phyloP scores from a whole-genome alignment of 2,888 invertebrate genomes.

The Drosophila tanythrix region DNA sequence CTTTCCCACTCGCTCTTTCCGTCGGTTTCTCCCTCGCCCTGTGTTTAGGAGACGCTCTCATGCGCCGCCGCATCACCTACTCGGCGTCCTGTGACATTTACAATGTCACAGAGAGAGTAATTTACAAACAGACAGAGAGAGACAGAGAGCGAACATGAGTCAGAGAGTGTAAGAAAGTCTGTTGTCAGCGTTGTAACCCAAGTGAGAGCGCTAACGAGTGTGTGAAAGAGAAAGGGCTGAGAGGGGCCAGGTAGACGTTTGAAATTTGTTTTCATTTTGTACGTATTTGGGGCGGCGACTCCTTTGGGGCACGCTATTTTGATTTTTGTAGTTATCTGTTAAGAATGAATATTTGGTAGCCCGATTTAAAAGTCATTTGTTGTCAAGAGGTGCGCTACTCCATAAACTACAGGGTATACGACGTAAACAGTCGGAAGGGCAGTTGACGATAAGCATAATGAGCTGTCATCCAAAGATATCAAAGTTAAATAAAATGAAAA shows the following conservation, averaged over 20 bases:
- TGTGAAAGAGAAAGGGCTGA: background rate
- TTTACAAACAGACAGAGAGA: background rate
- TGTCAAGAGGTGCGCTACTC: background rate
- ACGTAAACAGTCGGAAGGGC: constrained; percentile 5
- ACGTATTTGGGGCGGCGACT: constrained; percentile 31
- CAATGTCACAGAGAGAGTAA: constrained; percentile 62
- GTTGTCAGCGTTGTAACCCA: constrained; percentile 7
- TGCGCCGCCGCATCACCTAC: constrained; percentile 57
- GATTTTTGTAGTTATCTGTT: constrained; percentile 48
- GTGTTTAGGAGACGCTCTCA: constrained; percentile 24
- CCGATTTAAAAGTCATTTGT: constrained; percentile 37
- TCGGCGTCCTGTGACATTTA: constrained; percentile 66
- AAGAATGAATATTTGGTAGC: constrained; percentile 28
- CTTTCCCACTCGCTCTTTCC: constrained; percentile 14
- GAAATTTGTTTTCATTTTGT: constrained; percentile 69
- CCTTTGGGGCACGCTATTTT: constrained; percentile 62
- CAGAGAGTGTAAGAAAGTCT: constrained; percentile 14
- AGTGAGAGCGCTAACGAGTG: constrained; percentile 9
- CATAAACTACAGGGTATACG: constrained; percentile 17
- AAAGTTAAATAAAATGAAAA: constrained; percentile 7
- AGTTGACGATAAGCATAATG: constrained; percentile 25
- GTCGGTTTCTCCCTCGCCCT: constrained; percentile 22
- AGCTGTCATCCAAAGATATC: constrained; percentile 15
- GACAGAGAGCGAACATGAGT: constrained; percentile 1
- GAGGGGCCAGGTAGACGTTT: background rate